Conservation (phyloP, 1,140 invertebrate species). For the Schmidtea mediterranea region DNA sequence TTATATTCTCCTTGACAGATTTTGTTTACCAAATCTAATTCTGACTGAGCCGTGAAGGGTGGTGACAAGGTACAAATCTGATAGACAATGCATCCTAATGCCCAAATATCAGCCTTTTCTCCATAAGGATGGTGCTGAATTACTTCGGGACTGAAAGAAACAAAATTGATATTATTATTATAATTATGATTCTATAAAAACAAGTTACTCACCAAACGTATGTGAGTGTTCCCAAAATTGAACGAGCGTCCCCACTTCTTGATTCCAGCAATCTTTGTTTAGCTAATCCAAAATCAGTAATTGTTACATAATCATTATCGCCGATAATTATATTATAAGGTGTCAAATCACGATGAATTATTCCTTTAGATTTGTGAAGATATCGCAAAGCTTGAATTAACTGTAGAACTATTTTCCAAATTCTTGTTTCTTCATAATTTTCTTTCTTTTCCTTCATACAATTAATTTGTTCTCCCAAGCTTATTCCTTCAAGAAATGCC, state of each 20-base stretch:
- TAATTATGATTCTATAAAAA: not conserved
- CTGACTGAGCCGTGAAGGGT: constrained; percentile 13
- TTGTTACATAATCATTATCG: constrained; percentile 26
- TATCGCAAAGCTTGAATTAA: constrained; percentile 25
- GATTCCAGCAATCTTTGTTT: constrained; percentile 23
- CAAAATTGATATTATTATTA: not conserved
- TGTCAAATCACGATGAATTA: constrained; percentile 25
- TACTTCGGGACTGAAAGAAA: constrained; percentile 23
- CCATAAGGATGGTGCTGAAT: constrained; percentile 26
- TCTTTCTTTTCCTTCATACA: constrained; percentile 25
- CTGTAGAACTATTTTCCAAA: constrained; percentile 27
- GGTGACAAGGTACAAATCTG: constrained; percentile 25
- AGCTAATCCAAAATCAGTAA: constrained; percentile 28
- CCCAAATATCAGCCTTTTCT: constrained; percentile 29
- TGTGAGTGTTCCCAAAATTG: not conserved
- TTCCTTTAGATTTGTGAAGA: constrained; percentile 27
- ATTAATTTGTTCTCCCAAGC: constrained; percentile 23
- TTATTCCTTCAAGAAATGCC: constrained; percentile 26
- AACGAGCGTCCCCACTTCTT: not conserved
- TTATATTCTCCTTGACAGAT: no score
- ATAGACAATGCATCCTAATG: constrained; percentile 26
- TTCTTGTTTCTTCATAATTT: constrained; percentile 19
- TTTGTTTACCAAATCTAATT: no score
- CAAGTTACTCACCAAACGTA: not conserved
- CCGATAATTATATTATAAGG: constrained; percentile 29